Conservation (phyloP, 1,140 invertebrate species). For the Portunus trituberculatus region DNA sequence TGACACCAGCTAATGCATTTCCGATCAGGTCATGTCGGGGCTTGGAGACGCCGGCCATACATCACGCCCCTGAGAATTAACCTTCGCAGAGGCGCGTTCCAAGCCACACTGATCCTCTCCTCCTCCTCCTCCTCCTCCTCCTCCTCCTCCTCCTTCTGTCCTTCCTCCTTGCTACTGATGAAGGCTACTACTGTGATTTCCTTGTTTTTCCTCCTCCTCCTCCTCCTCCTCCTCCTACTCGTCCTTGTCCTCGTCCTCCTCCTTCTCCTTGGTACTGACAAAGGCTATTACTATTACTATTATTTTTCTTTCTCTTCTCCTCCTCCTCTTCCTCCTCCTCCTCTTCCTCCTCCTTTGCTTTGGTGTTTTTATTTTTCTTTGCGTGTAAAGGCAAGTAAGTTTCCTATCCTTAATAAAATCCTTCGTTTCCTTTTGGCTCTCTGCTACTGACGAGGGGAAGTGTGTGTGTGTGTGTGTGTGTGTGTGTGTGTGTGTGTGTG, state of each 20-base stretch:
- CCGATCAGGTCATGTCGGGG: conserved; percentile 8
- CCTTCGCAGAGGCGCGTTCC: not conserved
- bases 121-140: not conserved
- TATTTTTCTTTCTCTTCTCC: not conserved
- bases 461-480: not conserved
- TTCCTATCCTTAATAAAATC: no score
- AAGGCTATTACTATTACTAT: no score
- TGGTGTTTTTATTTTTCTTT: not conserved
- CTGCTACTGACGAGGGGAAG: not conserved
- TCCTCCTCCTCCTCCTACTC: not conserved
- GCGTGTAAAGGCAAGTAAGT: no score
- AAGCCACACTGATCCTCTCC: not conserved
- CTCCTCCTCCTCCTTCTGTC: not conserved
- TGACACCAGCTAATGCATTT: not conserved
- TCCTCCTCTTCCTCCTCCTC: not conserved
- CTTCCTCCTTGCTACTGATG: not conserved
- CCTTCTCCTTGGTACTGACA: not conserved
- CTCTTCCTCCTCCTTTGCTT: not conserved
- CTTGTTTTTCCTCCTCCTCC: no score
- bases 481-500: no score
- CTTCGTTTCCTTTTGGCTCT: not conserved
- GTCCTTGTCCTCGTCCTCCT: not conserved
- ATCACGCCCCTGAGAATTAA: not conserved
- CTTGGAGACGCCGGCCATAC: not conserved
- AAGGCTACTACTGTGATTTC: no score